Conservation (phyloP, 2,113 vertebrate species). For the Amazona guildingii region DNA sequence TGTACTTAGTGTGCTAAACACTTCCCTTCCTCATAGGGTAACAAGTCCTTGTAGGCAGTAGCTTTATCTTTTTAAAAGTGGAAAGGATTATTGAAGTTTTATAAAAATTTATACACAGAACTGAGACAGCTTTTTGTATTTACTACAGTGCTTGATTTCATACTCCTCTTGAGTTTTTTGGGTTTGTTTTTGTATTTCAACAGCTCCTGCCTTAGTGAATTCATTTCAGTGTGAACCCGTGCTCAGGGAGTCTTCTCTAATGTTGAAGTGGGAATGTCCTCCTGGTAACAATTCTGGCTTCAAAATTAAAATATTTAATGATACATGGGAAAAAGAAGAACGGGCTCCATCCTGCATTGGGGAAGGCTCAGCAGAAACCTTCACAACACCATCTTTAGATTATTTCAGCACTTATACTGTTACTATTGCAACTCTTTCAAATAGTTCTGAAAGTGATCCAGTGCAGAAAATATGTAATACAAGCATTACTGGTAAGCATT, state of each 20-base stretch:
- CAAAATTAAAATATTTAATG: conserved; percentile 10
- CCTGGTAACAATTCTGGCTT: conserved; percentile 66
- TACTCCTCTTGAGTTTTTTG: neutral
- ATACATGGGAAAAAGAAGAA: neutral
- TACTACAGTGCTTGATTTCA: neutral
- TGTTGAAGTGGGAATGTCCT: conserved; percentile 77
- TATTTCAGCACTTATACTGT: conserved; percentile 76
- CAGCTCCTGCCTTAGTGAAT: conserved; percentile 70
- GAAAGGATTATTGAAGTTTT: neutral
- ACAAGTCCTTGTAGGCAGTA: neutral
- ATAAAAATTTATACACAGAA: neutral
- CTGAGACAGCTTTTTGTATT: neutral
- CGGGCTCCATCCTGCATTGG: accelerated
- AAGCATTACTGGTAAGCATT: conserved; percentile 80
- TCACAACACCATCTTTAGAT: neutral
- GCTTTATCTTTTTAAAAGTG: neutral
- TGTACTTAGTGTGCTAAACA: neutral
- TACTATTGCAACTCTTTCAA: conserved; percentile 73
- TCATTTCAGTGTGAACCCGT: conserved; percentile 64
- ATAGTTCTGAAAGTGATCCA: conserved; percentile 47
- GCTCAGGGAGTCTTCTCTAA: conserved; percentile 44
- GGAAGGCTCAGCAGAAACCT: neutral
- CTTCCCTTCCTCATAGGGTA: neutral
- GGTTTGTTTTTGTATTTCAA: neutral
- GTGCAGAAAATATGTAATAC: conserved; percentile 54